phyloP scores from a whole-genome alignment of 2,888 invertebrate species.

The Stenchaetothrips biformis region DNA sequence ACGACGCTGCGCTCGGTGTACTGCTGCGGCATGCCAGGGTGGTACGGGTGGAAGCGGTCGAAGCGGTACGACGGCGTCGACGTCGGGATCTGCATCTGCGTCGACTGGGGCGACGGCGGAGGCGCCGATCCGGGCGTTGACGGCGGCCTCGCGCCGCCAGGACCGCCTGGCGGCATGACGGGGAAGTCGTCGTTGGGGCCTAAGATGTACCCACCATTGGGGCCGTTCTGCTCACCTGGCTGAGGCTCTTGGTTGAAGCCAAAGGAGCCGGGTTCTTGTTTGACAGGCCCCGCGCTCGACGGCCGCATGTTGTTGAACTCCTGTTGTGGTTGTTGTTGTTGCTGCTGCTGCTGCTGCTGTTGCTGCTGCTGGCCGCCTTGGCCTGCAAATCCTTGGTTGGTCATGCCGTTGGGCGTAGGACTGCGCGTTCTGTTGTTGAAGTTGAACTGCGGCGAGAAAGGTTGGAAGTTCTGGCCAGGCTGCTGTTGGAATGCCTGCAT shows the following conservation, averaged over 20 bases:
- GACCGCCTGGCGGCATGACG: conserved; percentile 52
- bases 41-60: conserved; percentile 40
- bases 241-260: conserved; percentile 41
- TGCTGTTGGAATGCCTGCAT: conserved; percentile 48
- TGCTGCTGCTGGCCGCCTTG: conserved; percentile 39
- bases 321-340: conserved; percentile 35
- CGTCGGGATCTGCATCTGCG: conserved; percentile 25
- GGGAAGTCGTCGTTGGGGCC: conserved; percentile 41
- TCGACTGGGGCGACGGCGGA: conserved; percentile 47
- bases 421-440: conserved; percentile 31
- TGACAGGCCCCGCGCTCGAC: conserved; percentile 39
- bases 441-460: conserved; percentile 42
- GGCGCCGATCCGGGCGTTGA: conserved; percentile 38
- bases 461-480: conserved; percentile 49
- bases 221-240: conserved; percentile 42
- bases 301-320: conserved; percentile 32
- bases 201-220: conserved; percentile 45
- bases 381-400: conserved; percentile 32
- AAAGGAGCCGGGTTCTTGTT: conserved; percentile 44
- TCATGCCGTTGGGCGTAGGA: conserved; percentile 35
- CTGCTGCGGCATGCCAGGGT: conserved; percentile 44
- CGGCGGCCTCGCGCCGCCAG: conserved; percentile 45
- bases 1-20: conserved; percentile 27
- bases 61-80: conserved; percentile 42
- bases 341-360: conserved; percentile 38